Percentiles rank a stretch among this genome's conserved stretches.
Conservation (phyloP, 2,888 invertebrate genomes). For the Apotomis turbidana region DNA sequence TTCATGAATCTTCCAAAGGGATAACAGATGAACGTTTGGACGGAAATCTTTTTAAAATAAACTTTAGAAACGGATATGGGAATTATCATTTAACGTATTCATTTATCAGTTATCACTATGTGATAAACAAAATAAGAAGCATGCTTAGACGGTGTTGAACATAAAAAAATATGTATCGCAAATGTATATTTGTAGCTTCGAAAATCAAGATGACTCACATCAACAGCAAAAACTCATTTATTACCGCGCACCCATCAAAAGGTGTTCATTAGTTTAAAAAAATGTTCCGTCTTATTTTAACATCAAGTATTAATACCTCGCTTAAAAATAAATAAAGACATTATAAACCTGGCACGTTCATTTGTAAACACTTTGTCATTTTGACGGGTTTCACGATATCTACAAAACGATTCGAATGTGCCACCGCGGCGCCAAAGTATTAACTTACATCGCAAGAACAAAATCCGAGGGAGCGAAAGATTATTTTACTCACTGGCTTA, state of each 20-base stretch:
- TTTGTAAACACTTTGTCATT: conserved; percentile 68
- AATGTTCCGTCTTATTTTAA: conserved; percentile 21
- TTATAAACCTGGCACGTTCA: conserved; percentile 40
- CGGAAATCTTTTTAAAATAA: too few relatives aligned
- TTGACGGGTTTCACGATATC: conserved; percentile 65
- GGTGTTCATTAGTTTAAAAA: conserved; percentile 10
- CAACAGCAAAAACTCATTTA: neutral
- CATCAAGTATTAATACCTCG: conserved; percentile 19
- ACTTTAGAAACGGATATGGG: too few relatives aligned
- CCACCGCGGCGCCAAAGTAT: conserved; percentile 67
- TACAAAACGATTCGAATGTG: conserved; percentile 60
- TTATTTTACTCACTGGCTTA: conserved; percentile 68
- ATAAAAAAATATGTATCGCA: too few relatives aligned
- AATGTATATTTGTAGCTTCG: neutral
- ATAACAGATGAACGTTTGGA: too few relatives aligned
- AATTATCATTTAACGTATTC: too few relatives aligned
- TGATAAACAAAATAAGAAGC: too few relatives aligned
- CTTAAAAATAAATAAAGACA: conserved; percentile 32
- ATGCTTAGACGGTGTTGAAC: too few relatives aligned
- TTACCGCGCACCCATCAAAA: neutral
- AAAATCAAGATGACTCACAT: neutral
- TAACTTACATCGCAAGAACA: conserved; percentile 65
- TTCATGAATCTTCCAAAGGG: too few relatives aligned
- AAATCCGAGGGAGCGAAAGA: conserved; percentile 62
- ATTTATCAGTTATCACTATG: too few relatives aligned